A percentile compares a stretch with the other conserved stretches of the same genome.
These are phyloP conservation scores for Phyllopteryx taeniolatus DNA, from an alignment of 2,113 vertebrate genomes.

Conservation along the genomic window DNA sequence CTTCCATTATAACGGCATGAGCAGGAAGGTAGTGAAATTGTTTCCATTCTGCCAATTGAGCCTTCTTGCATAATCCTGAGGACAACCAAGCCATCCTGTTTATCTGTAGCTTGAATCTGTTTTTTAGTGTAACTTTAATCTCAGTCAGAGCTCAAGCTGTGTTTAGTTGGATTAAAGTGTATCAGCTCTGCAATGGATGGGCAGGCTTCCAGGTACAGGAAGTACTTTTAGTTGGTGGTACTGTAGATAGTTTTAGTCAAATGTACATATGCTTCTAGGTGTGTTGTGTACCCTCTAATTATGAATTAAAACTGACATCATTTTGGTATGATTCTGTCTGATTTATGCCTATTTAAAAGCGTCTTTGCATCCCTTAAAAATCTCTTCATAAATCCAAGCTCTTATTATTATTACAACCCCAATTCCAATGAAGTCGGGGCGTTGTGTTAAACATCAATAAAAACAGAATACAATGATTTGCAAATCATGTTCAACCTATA, in stretches of 20 bases:
- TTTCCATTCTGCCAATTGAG: not conserved
- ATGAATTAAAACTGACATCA: not conserved
- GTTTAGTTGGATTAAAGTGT: slow-evolving; percentile 5
- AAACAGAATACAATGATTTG: too few relatives aligned
- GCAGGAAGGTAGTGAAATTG: not conserved
- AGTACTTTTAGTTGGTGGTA: not conserved
- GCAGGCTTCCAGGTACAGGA: not conserved
- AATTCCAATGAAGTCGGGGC: too few relatives aligned
- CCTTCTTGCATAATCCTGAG: not conserved
- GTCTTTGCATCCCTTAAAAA: not conserved
- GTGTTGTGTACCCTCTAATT: not conserved
- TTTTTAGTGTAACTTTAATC: not conserved
- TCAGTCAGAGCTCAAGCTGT: not conserved
- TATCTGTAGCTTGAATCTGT: not conserved
- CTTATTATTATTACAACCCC: too few relatives aligned
- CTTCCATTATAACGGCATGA: not conserved
- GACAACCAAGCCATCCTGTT: not conserved
- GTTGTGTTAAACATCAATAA: too few relatives aligned
- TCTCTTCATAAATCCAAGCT: not conserved
- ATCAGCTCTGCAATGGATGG: not conserved
- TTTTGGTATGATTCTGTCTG: not conserved
- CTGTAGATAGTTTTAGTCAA: not conserved
- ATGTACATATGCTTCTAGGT: not conserved
- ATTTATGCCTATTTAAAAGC: not conserved
- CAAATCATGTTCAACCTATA: too few relatives aligned